Base-by-base conservation (phyloP, 1,140 invertebrate genomes). In the Nomia melanderi region DNA sequence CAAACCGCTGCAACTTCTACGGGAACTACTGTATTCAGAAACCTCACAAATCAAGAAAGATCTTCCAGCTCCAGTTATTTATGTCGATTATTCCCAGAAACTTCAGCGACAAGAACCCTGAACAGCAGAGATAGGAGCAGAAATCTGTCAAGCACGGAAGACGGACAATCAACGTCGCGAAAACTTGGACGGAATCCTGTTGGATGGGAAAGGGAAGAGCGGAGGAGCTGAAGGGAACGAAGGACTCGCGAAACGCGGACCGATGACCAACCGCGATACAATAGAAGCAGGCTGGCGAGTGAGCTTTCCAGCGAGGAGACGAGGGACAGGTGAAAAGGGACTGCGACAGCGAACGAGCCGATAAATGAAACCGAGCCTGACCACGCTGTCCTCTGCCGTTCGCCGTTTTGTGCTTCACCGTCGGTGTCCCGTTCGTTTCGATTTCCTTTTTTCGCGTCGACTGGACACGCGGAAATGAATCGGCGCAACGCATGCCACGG, bases 341-440 rank as follows among this genome's bases (percentile, higher is more conserved):
- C 25, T 57, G 41, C 25, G 2, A 12, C 5, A 17, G n/a, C n/a
- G 8, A 23, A 59, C n/a, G 25, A 17, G n/a, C 29, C 64, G 78
- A 80, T 76, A 70, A 76, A 76, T 59, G 64, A 76, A 56, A 39
- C 64, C 31, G 29, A 59, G 62, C 60, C 33, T n/a, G n/a, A 36
- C 33, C 33, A 8, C 3, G 3, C 33, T 36, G 20, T 50, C n/a
- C 47, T 50, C 17, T n/a, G 0, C 20, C 5, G 17, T 20, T 17
- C 11, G 1, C 47, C 47, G 47, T 50, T 50, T n/a, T 50, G 17
- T 65, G 36, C 62, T 47, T 57, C 56, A 23, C n/a, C 17, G 20
- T 25, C 27, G 25, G 29, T 50, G n/a, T 59, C 31, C 27, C 3
- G 62, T 79, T 62, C 63, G 44, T 20, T 78, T 25, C 33, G 27